Evolutionary conservation across 2,113 vertebrate genomes (phyloP).

Genomic region (Trochalopteron elliotii): DNA sequence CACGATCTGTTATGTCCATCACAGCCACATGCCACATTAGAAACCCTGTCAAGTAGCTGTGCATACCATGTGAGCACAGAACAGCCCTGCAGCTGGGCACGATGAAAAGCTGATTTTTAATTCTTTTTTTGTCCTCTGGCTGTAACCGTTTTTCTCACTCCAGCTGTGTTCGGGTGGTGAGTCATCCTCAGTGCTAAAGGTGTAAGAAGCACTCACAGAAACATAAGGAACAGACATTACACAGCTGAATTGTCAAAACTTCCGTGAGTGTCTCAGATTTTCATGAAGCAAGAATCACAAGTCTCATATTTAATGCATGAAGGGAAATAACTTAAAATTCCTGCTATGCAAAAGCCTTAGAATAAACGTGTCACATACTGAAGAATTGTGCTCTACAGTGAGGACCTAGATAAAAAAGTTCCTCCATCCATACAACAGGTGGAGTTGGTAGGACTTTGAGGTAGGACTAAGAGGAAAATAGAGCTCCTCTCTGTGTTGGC

Average conservation of each 20-base stretch:
- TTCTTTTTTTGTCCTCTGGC: neutral
- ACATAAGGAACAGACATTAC: conserved; percentile 12
- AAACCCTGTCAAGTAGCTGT: neutral
- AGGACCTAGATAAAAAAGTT: neutral
- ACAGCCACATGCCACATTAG: neutral
- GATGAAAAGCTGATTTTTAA: neutral
- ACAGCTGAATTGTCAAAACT: conserved; percentile 14
- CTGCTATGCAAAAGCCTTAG: neutral
- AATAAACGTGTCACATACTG: neutral
- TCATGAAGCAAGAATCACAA: neutral
- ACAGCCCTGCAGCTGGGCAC: neutral
- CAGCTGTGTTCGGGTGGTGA: neutral
- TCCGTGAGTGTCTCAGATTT: neutral
- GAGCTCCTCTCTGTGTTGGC: neutral
- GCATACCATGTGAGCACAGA: neutral
- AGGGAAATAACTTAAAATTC: neutral
- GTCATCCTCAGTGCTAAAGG: conserved; percentile 2
- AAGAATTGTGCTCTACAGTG: neutral
- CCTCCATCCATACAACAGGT: neutral
- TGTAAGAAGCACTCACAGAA: neutral
- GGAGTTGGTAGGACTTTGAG: neutral
- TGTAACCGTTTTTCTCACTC: neutral
- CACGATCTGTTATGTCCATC: neutral
- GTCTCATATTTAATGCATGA: conserved; percentile 11
- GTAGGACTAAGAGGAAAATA: neutral